phyloP scores from a whole-genome alignment of 2,888 invertebrate genomes.

The Drosophila formosana region DNA sequence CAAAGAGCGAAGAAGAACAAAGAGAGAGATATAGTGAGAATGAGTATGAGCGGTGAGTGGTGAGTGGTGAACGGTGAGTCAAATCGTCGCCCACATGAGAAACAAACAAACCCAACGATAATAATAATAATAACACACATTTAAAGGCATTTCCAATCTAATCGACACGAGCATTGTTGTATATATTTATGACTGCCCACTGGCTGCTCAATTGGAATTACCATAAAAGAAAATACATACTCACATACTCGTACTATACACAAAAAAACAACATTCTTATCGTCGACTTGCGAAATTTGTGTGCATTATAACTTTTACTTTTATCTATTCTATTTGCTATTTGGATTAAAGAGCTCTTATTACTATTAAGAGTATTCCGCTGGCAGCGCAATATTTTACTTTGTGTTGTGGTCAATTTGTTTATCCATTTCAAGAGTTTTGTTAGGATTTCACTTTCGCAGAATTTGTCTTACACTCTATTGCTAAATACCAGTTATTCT shows the following conservation, averaged over 20 bases:
- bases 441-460: neutral
- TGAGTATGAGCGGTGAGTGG: neutral
- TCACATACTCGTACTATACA: neutral
- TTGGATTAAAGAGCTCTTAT: conserved; percentile 1
- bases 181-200: conserved; percentile 30
- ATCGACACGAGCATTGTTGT: conserved; percentile 50
- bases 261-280: conserved; percentile 12
- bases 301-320: conserved; percentile 26
- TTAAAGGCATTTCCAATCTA: conserved; percentile 59
- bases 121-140: conserved; percentile 21
- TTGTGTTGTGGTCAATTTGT: conserved; percentile 1
- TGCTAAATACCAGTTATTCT: neutral
- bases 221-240: conserved; percentile 11
- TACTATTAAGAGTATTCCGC: neutral
- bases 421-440: conserved; percentile 8
- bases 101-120: conserved; percentile 11
- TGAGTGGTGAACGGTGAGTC: conserved; percentile 8
- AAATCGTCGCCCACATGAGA: conserved; percentile 13
- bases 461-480: neutral
- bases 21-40: neutral
- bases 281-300: neutral
- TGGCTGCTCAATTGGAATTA: conserved; percentile 28
- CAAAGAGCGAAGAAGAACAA: neutral
- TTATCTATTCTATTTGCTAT: conserved; percentile 9
- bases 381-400: neutral